Conservation (phyloP, 2,797 vertebrate species). For the Lepilemur septentrionalis region DNA sequence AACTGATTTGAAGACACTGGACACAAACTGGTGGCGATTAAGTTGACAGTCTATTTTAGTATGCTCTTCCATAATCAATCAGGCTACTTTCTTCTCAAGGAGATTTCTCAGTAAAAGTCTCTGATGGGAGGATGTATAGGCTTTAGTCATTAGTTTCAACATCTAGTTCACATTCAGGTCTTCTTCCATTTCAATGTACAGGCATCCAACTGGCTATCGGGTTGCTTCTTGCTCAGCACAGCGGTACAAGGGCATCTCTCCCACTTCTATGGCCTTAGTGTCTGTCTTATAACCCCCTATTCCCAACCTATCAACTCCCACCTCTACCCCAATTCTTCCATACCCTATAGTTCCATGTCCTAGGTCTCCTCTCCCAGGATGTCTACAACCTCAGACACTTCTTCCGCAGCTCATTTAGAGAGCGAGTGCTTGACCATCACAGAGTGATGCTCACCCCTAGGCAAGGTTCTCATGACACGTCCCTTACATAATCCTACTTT, state of each 20-base stretch:
- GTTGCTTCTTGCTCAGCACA: slow-evolving; percentile 88
- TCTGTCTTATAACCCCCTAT: slow-evolving; percentile 81
- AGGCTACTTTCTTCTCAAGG: background rate
- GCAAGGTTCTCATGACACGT: background rate
- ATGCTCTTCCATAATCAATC: background rate
- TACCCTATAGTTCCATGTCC: background rate
- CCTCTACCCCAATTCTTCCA: slow-evolving; percentile 73
- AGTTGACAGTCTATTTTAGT: background rate
- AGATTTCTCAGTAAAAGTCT: background rate
- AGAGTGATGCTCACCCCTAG: background rate
- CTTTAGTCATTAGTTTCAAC: slow-evolving; percentile 88
- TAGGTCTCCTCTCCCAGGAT: background rate
- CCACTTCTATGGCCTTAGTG: slow-evolving; percentile 87
- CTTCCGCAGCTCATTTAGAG: background rate
- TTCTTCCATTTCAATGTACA: slow-evolving; percentile 94
- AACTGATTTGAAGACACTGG: slow-evolving; percentile 48
- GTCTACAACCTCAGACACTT: background rate
- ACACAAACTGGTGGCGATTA: background rate
- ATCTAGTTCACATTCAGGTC: slow-evolving; percentile 92
- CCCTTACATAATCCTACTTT: background rate
- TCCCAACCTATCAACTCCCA: slow-evolving; percentile 86
- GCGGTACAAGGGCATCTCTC: slow-evolving; percentile 76
- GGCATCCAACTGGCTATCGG: slow-evolving; percentile 92
- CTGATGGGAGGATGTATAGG: accelerated
- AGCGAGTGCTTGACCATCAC: background rate